Evolutionary conservation across 2,113 vertebrate species (phyloP).

Genomic region (Emydura subglobosa): DNA sequence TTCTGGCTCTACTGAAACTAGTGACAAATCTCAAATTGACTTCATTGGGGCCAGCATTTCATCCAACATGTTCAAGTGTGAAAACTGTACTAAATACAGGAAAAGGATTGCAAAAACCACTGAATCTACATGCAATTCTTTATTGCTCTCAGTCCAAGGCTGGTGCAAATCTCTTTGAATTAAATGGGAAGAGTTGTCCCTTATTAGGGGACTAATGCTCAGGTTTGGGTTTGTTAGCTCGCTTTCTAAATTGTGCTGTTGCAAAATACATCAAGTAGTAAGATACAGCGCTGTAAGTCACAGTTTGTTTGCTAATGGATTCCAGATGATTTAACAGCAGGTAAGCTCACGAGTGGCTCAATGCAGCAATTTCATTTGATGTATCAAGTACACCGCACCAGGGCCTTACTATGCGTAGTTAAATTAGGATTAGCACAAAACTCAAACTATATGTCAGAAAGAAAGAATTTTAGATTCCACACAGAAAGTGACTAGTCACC

Average conservation of each 20-base stretch:
- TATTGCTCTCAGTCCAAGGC: not conserved
- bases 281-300: not conserved
- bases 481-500: not conserved
- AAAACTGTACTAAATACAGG: slow-evolving; percentile 30
- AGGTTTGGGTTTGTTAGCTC: not conserved
- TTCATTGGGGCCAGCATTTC: slow-evolving; percentile 73
- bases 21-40: slow-evolving; percentile 64
- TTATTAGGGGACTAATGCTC: not conserved
- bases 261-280: fast-evolving
- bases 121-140: not conserved
- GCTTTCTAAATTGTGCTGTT: not conserved
- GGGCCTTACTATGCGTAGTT: not conserved
- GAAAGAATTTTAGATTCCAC: fast-evolving
- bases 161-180: not conserved
- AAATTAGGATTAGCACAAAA: not conserved
- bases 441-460: not conserved
- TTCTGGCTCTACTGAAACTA: slow-evolving; percentile 50
- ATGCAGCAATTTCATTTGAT: not conserved
- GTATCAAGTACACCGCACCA: not conserved
- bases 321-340: not conserved
- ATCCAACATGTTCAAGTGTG: slow-evolving; percentile 41
- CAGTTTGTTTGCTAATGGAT: fast-evolving
- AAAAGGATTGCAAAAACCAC: slow-evolving; percentile 47
- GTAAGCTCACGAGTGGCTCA: fast-evolving
- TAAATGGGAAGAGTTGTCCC: not conserved